Base-by-base conservation (phyloP, 2,797 vertebrate species). In the Scomberomorus guttatus region DNA sequence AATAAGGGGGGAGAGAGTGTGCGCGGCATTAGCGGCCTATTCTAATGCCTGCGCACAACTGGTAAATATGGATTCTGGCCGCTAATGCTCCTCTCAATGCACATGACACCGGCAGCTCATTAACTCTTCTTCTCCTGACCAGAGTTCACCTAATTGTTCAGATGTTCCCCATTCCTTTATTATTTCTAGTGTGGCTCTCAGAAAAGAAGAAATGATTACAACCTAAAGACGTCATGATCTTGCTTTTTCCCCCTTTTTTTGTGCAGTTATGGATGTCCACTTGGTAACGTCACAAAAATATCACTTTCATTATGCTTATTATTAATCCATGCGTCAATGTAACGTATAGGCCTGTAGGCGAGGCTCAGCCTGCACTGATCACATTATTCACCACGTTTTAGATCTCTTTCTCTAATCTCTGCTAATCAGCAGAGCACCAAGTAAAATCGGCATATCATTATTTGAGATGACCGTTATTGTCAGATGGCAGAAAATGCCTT, bases 381-480 rank as follows among this genome's bases (percentile, higher is more conserved):
- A 48, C 57, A 78, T 66, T 62, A 70, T 63, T 68, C 63, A 48
- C 46, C 4, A 61, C 64, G 54, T 83, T 85, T 70, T 64, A 20
- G 17, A 58, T 52, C 59, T 77, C 72, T 84, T 73, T 75, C 37
- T 14, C 4, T 37, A 11, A 37, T 46, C 29, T 77, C 54, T 83
- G 56, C 62, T 79, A 87, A 88, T 92, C 83, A 91, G 75, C 50
- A 62, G 71, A 71, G 69, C 51, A 56, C 57, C 48, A 75, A 62
- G 75, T 84, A 74, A 83, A 86, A 90, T 62, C 24, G 65, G 67
- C 64, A 82, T 90, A 73, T 94, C 80, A 88, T 89, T 84, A 73
- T 65, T 44, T 57, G 93, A 96, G 95, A 96, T 97, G 96, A 96
- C 96, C 96, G 93, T 96, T 97, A 96, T 96, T 97, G 96, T 96